Conservation (phyloP, 2,113 vertebrate species). For the Hylia prasina region DNA sequence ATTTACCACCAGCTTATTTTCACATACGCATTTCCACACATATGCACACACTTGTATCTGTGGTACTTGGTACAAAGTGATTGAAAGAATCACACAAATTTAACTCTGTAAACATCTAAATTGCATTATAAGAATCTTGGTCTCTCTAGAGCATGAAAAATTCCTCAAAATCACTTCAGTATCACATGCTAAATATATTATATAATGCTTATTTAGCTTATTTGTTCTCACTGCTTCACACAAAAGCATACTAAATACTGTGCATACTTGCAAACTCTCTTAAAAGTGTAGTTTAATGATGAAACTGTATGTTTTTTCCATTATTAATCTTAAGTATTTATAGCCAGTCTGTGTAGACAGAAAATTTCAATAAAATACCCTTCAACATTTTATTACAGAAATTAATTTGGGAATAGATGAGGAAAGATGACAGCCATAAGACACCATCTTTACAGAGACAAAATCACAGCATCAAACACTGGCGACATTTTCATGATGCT, state of each 20-base stretch:
- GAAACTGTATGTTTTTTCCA: not conserved
- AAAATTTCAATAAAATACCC: not conserved
- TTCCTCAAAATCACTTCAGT: not conserved
- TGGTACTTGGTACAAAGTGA: not conserved
- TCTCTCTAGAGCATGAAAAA: not conserved
- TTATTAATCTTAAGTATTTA: not conserved
- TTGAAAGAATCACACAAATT: not conserved
- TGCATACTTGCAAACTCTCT: constrained; percentile 2
- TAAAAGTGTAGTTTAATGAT: constrained; percentile 39
- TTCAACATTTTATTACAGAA: not conserved
- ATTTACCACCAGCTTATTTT: constrained; percentile 20
- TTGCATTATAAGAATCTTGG: not conserved
- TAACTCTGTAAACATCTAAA: constrained; percentile 30
- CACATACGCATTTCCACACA: not conserved
- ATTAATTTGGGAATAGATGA: not conserved
- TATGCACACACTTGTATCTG: not conserved
- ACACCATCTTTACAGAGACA: not conserved
- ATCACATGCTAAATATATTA: not conserved
- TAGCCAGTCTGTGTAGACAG: not conserved
- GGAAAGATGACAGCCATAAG: not conserved
- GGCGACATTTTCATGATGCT: not conserved
- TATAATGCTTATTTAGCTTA: constrained; percentile 6
- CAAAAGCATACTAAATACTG: constrained; percentile 18
- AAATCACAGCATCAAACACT: not conserved
- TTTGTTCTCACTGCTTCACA: not conserved